phyloP scores from a whole-genome alignment of 2,888 invertebrate species.

The Dioctria linearis region DNA sequence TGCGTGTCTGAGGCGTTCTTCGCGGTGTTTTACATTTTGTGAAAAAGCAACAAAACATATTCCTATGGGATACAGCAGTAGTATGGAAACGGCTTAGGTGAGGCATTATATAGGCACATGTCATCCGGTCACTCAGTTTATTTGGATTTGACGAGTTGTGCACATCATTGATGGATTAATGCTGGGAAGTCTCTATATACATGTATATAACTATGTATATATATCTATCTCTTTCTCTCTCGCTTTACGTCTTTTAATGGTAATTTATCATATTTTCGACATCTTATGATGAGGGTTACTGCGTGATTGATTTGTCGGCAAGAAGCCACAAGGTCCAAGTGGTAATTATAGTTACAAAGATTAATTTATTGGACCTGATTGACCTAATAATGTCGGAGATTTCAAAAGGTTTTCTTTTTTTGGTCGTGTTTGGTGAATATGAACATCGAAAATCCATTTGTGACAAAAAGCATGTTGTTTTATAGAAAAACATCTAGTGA shows the following conservation, averaged over 20 bases:
- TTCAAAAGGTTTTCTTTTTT: background rate
- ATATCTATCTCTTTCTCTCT: too few species aligned
- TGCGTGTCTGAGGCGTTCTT: conserved; percentile 52
- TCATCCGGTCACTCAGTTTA: conserved; percentile 31
- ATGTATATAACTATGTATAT: too few species aligned
- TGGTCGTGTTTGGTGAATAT: background rate
- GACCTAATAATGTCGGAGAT: conserved; percentile 15
- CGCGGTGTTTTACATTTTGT: conserved; percentile 17
- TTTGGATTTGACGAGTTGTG: conserved; percentile 37
- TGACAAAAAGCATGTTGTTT: too few species aligned
- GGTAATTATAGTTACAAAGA: conserved; percentile 33
- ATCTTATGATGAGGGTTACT: conserved; percentile 38
- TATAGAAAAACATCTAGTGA: too few species aligned
- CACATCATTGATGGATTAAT: conserved; percentile 42
- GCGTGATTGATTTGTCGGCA: conserved; percentile 40
- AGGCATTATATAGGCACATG: background rate
- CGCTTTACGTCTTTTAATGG: background rate
- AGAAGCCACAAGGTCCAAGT: conserved; percentile 18
- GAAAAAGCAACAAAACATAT: background rate
- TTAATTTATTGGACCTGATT: conserved; percentile 24
- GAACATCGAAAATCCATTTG: too few species aligned
- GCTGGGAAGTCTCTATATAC: background rate
- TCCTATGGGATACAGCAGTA: background rate
- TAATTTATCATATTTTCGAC: conserved; percentile 43
- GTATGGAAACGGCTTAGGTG: conserved; percentile 30